Evolutionary conservation across 2,888 invertebrate genomes (phyloP), one percentile per base, ranked within the genome.

Genomic region (Minunthozetes semirufus): DNA sequence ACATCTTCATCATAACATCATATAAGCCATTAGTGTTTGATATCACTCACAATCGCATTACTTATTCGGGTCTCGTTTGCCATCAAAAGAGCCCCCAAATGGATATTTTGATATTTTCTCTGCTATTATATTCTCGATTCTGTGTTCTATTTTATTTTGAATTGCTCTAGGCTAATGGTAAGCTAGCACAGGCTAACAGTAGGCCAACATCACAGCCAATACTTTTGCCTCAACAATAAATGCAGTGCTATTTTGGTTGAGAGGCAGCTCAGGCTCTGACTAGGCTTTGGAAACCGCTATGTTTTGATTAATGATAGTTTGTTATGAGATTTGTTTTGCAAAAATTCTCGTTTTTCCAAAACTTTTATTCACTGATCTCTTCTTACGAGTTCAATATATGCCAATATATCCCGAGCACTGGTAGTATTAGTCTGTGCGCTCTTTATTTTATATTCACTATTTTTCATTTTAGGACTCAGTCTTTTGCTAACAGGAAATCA

Each of bases 301-400:
- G 68, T 68, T 68, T 42, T 68, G 68, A 68, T 68, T 68, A 68
- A 68, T 68, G 68, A 68, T 46, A 68, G 68, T 68, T 68, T 68
- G 68, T 68, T 68, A 68, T 68, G 68, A 68, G 68, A 68, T 42
- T 68, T 68, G 68, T 68, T 68, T 68, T 68, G 68, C 68, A 68
- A 68, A 68, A 61, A 42, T 42, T 68, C 68, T 68, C 42, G 33
- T 13, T 42, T 68, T 68, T 33, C 1, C 17, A 5, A 19, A 27
- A 27, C 5, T 1, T 29, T 63, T 27, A 63, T 29, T 15, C 63
- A 63, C 63, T 63, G 63, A 63, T 63, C 42, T 68, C 38, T 68
- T 68, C 33, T 33, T 68, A 68, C 8, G 5, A 1, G 17, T 68
- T 19, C 15, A 59, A 59, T 59, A 59, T 59, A 59, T 59, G 59